phyloP scores from a whole-genome alignment of 2,888 invertebrate genomes.

The Orthosia gracilis region DNA sequence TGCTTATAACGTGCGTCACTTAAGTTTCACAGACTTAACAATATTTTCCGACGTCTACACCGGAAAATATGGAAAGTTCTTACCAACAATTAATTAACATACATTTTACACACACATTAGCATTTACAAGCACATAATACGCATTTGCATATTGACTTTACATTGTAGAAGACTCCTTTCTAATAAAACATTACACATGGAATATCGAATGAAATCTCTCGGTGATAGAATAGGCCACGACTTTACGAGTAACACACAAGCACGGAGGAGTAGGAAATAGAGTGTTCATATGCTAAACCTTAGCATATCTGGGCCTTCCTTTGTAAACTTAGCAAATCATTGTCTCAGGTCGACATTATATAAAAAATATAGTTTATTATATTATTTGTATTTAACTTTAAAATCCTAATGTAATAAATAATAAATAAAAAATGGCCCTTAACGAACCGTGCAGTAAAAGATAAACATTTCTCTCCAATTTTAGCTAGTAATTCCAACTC shows the following conservation, averaged over 20 bases:
- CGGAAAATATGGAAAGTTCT: slow-evolving; percentile 35
- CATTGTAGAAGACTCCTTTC: slow-evolving; percentile 43
- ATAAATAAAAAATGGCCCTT: too few species aligned
- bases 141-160: slow-evolving; percentile 39
- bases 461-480: too few species aligned
- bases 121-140: slow-evolving; percentile 23
- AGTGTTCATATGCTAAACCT: not conserved
- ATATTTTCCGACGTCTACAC: slow-evolving; percentile 6
- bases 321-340: too few species aligned
- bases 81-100: slow-evolving; percentile 25
- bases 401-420: too few species aligned
- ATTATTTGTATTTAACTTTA: too few species aligned
- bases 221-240: slow-evolving; percentile 20
- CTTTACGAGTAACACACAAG: not conserved
- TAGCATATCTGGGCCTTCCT: too few species aligned
- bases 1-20: not conserved
- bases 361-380: too few species aligned
- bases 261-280: slow-evolving; percentile 4
- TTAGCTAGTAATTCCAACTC: not conserved
- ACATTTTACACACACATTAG: slow-evolving; percentile 23
- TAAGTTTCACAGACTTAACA: not conserved
- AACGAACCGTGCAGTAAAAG: too few species aligned
- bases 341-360: too few species aligned
- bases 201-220: slow-evolving; percentile 34
- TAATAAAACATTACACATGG: slow-evolving; percentile 49